Base-by-base conservation (phyloP, 2,797 vertebrate species). In the Liasis olivaceus region DNA sequence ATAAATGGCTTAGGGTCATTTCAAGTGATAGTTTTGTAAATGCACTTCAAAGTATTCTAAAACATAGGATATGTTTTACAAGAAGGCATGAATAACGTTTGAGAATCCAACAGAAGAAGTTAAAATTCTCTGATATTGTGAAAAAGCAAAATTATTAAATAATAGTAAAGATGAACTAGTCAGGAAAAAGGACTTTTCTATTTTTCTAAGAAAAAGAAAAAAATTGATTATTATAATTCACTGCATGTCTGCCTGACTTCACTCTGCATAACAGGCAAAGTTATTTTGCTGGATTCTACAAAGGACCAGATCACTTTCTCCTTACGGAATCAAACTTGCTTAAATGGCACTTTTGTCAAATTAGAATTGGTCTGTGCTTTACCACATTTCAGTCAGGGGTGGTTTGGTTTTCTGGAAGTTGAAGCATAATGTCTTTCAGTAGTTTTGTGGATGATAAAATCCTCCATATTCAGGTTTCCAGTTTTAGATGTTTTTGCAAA, bases 41-140 rank as follows among this genome's bases (percentile, higher is more conserved):
- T 64, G 54, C 31, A 91, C 86, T 91, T 90, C 72, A 87, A 64
- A 86, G 77, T 86, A 56, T 89, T 89, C 64, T 89, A 62, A 91
- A 91, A 87, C 15, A 87, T 59, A 91, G 59, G 64, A 64, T 64
- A 17, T 81, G 26, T 87, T 87, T 77, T 87, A 87, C 51, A 89
- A 81, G 88, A 91, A 81, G 36, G 87, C 87, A n/a, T 26, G 84
- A 81, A 31, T 85, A 28, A n/a, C 66, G 15, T n/a, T 84, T 89
- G 66, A 90, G 51, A 26, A 69, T 77, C 51, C 64, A 6, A 36
- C 54, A 72, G 54, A 63, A 91, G 17, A 28, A 93, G 36, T 58
- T 66, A 66, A 47, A 81, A 64, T 89, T 87, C 31, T 47, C 47
- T 47, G 58, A 86, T 86, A 59, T 64, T 91, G 69, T 85, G 17